Evolutionary conservation across 2,797 vertebrate genomes (phyloP), one percentile per base, ranked within the genome.

Genomic region (Megalops cyprinoides): DNA sequence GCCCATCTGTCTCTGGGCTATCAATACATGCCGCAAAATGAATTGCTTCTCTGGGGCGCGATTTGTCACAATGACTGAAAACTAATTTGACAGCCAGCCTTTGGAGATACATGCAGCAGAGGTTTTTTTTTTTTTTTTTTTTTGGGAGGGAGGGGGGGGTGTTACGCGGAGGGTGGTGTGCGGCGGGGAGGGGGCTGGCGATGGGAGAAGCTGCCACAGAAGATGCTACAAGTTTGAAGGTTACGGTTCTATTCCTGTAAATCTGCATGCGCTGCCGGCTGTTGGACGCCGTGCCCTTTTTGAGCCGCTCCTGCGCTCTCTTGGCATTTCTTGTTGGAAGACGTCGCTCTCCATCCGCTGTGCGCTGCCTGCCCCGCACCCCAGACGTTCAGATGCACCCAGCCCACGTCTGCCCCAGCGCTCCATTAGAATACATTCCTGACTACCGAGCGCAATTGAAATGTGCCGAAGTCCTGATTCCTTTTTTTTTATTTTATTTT

Each of bases 11-110:
- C 80, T 82, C 76, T 20, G 10, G 75, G 76, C 62, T 48, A 71
- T 82, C 80, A 48, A 82, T 82, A 82, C 62, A 58, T 23, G 18
- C 48, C 34, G 15, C 62, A 71, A 48, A 56, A 82, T 77, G 65
- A 78, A 46, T 73, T 77, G 65, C 62, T 46, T 86, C 84, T 88
- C 85, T 81, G 79, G 83, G 84, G 84, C 84, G 77, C 82, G 55
- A 85, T 88, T 87, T 85, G 85, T 85, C 86, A 87, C 84, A 78
- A 80, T 89, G 88, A 89, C 82, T 82, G 82, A 87, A 84, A 87
- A 77, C 79, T 87, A 87, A 89, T 86, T 82, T 86, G 85, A 89
- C 85, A 86, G 82, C 79, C 78, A 82, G 86, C 80, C 74, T 81
- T 77, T 6, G 73, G 82, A 83, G 82, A 74, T 14, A 44, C 46